phyloP scores from a whole-genome alignment of 2,888 invertebrate species.

The Volucella inflata region DNA sequence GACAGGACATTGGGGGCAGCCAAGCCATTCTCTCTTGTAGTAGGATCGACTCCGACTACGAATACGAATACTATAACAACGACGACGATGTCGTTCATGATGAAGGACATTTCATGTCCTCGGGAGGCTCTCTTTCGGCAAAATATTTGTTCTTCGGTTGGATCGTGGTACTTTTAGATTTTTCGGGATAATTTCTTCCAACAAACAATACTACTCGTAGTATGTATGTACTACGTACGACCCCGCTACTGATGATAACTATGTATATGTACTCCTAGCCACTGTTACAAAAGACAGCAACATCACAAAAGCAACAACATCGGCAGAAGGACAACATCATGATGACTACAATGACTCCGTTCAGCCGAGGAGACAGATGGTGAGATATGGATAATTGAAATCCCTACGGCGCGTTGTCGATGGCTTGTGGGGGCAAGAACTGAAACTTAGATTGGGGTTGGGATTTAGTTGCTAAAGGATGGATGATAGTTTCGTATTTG shows the following conservation, averaged over 20 bases:
- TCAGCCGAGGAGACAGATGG: constrained; percentile 68
- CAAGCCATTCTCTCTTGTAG: background rate
- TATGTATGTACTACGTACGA: too few species aligned
- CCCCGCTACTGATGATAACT: constrained; percentile 30
- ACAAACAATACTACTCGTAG: constrained; percentile 59
- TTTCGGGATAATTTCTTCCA: constrained; percentile 59
- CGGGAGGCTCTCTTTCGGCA: constrained; percentile 26
- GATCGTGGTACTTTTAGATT: constrained; percentile 61
- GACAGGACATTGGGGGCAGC: constrained; percentile 19
- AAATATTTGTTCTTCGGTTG: constrained; percentile 44
- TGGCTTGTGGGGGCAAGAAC: background rate
- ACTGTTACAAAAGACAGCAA: background rate
- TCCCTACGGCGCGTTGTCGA: constrained; percentile 59
- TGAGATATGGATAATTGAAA: constrained; percentile 75
- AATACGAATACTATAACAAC: constrained; percentile 6
- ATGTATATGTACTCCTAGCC: constrained; percentile 35
- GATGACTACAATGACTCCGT: constrained; percentile 35
- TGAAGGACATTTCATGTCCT: constrained; percentile 59
- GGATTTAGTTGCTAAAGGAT: constrained; percentile 19
- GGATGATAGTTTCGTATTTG: constrained; percentile 14
- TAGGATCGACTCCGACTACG: background rate
- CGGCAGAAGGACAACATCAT: too few species aligned
- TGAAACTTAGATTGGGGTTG: background rate
- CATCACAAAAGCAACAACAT: constrained; percentile 2
- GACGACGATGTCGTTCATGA: constrained; percentile 35